Base-by-base conservation (phyloP, 2,888 invertebrate genomes). In the Cataglyphis cursor region DNA sequence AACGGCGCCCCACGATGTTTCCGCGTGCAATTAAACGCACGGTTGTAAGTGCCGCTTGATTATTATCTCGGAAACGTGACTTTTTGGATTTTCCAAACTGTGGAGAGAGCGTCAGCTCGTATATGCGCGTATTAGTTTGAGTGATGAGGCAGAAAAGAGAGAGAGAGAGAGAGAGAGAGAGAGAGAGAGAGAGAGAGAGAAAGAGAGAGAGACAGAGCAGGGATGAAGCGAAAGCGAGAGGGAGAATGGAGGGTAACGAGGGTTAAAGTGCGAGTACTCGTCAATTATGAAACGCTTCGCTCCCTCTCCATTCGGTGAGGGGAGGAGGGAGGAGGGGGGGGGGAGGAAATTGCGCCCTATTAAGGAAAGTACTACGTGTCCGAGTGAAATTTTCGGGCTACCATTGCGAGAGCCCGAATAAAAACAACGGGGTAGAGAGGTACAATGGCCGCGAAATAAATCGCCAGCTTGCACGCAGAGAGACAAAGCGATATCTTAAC, bases 211-310 rank as follows among this genome's bases (percentile, higher is more conserved):
- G 41, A 59, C 4, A 24, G 3, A 15, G 31, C 6, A 31, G 44
- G 28, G 41, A 18, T 74, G 24, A 12, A 8, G n/a, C 12, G 54
- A 28, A n/a, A 57, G 24, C 51, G 48, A 64, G 57, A 66, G n/a
- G 38, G 75, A 62, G 51, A 35, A 44, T 57, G 31, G 75, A 81
- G 68, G 76, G 87, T 89, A 90, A 90, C 90, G 88, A 90, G 88
- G 87, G 88, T 88, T 90, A 88, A 90, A 90, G 88, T 88, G 90
- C 86, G 89, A 89, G 89, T 88, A 91, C 88, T 92, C 91, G 90
- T 90, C 92, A 92, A 92, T 92, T 92, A 92, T 92, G 89, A 91
- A 92, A 90, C 88, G 88, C 83, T 88, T 83, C 86, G 88, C 87
- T 86, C 38, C 59, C 57, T 72, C 59, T 51, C 81, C 86, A 84